Evolutionary conservation across 2,797 vertebrate species (phyloP), one percentile per base, ranked within the genome.

Genomic region (Cebuella pygmaea): DNA sequence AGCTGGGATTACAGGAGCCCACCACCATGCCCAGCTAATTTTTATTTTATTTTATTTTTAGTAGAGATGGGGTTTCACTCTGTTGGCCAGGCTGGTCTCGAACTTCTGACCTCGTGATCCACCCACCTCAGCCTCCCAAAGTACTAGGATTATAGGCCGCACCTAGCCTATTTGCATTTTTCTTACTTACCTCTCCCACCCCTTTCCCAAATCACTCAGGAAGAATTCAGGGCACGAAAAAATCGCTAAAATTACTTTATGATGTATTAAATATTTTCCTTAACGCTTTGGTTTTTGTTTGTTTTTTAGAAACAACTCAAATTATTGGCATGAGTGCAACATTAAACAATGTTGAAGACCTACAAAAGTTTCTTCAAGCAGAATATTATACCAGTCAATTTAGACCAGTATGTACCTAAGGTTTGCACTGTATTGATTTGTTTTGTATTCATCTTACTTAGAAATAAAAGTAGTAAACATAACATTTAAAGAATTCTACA

Each of bases 261-360:
- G 59, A 81, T 78, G 48, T 55, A 90, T 70, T 76, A 78, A 88
- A 20, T 19, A 17, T 82, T 95, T 96, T 89, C 46, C 22, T 55
- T 79, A 72, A 64, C 84, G 50, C n/a, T 92, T 92, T 81, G 76
- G 0, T 64, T 52, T 52, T 94, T 50, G 93, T 93, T 50, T 97
- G 7, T 94, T 97, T 97, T 98, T 24, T 98, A 99, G 99, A 98
- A 96, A 97, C 92, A 14, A 99, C 99, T 15, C 99, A 99, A 94
- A 99, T 99, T 67, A 99, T 99, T 96, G 99, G 99, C 24, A 99
- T 99, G 99, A 99, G 99, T 96, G 99, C 99, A 93, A 99, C 99
- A 0, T 97, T 99, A 97, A 99, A 99, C 91, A 99, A 99, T 46
- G 99, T 99, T 86, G 97, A 93, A 93, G 99, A 99, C 95, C 98